Evolutionary conservation across 2,888 invertebrate genomes (phyloP).

Genomic region (Eupithecia subfuscata): DNA sequence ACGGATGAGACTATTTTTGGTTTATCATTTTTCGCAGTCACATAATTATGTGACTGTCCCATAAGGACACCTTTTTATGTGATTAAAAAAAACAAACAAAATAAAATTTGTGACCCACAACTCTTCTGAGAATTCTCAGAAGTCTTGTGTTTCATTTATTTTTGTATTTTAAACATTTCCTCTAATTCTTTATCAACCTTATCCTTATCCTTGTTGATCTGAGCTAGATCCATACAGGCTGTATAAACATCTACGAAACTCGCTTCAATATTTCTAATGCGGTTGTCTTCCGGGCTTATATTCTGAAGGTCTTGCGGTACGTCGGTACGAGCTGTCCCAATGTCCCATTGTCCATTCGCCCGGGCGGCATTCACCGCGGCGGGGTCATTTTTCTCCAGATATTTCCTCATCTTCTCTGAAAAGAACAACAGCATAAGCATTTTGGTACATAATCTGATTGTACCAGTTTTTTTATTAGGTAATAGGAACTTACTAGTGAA

Average conservation of each 20-base stretch:
- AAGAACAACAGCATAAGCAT: background rate
- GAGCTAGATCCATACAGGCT: constrained; percentile 90
- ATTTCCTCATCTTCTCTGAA: constrained; percentile 91
- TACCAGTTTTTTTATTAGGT: background rate
- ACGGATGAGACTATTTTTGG: too few species aligned
- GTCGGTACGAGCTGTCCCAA: too few species aligned
- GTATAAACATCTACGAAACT: constrained; percentile 90
- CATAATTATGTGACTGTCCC: too few species aligned
- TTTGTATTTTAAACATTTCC: constrained; percentile 85
- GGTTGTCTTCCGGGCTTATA: constrained; percentile 90
- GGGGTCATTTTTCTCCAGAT: constrained; percentile 91
- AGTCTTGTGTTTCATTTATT: constrained; percentile 68
- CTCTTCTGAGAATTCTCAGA: too few species aligned
- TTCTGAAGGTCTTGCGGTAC: too few species aligned
- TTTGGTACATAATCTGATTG: background rate
- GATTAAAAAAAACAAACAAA: too few species aligned
- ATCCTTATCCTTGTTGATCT: too few species aligned
- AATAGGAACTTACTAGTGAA: constrained; percentile 90
- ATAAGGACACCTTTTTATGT: too few species aligned
- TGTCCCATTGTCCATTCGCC: too few species aligned
- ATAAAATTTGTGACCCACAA: too few species aligned
- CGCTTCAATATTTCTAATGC: constrained; percentile 91
- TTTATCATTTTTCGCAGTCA: too few species aligned
- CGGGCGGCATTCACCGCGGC: constrained; percentile 98
- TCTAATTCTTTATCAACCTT: too few species aligned